Conservation (phyloP, 2,113 vertebrate genomes). For the Romanogobio albipinnatus region DNA sequence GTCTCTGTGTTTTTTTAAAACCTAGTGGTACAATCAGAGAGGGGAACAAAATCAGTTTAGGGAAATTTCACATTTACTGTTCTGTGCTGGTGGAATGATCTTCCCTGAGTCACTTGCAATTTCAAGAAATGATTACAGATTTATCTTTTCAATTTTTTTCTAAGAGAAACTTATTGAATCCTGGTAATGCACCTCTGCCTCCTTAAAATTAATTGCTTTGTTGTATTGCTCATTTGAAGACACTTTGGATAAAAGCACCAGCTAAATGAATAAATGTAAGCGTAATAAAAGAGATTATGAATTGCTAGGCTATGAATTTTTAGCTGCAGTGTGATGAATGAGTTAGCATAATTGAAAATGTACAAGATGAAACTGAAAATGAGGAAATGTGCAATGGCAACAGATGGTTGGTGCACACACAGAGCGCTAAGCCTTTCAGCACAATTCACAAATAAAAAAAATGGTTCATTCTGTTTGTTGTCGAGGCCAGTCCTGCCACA, state of each 20-base stretch:
- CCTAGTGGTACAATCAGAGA: background rate
- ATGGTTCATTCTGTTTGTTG: constrained; percentile 25
- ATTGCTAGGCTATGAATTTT: background rate
- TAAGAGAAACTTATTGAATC: background rate
- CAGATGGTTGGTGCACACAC: constrained; percentile 28
- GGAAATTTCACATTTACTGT: background rate
- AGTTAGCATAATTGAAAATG: background rate
- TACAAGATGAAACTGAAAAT: background rate
- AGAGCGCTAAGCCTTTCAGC: constrained; percentile 15
- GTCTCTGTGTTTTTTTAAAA: background rate
- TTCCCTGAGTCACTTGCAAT: background rate
- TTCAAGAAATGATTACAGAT: background rate
- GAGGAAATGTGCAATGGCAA: constrained; percentile 8
- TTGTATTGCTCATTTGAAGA: constrained; percentile 1
- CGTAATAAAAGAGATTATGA: constrained; percentile 7
- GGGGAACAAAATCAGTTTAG: background rate
- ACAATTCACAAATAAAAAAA: background rate
- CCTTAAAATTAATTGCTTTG: background rate
- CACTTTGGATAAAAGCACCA: constrained; percentile 2
- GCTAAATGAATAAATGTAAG: constrained; percentile 10
- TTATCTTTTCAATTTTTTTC: background rate
- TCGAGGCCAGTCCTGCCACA: constrained; percentile 16
- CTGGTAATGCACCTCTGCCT: background rate
- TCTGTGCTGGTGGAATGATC: background rate
- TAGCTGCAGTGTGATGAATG: background rate